Evolutionary conservation across 35 echinoderm and acorn worm genomes (phyloP).

Genomic region (Strongylocentrotus purpuratus): DNA sequence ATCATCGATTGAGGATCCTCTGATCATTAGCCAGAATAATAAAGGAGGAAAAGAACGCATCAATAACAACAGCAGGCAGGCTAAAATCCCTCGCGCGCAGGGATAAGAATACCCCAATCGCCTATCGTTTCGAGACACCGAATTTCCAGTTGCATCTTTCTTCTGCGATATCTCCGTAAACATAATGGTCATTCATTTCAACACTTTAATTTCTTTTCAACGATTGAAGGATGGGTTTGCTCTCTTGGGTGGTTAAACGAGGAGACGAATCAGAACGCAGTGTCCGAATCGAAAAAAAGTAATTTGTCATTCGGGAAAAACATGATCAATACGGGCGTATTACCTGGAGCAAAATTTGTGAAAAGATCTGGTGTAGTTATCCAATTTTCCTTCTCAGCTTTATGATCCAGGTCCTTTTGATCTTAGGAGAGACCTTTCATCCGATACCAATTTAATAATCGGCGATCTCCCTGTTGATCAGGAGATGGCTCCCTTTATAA

Average conservation of each 20-base stretch:
- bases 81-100: not conserved
- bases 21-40: conserved; percentile 17
- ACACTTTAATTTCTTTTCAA: conserved; percentile 12
- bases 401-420: not conserved
- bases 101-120: not conserved
- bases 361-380: not conserved
- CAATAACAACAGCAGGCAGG: not conserved
- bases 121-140: not conserved
- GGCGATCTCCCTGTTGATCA: not conserved
- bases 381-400: not conserved
- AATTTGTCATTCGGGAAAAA: not conserved
- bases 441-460: not conserved
- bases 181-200: conserved; percentile 11
- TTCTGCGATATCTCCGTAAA: not conserved
- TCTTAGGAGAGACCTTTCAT: not conserved
- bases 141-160: not conserved
- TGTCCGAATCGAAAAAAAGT: conserved; percentile 2
- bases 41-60: not conserved
- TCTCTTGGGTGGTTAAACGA: not conserved
- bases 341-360: not conserved
- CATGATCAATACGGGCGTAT: not conserved
- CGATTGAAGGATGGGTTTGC: not conserved
- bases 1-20: not conserved
- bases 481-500: not conserved
- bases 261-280: not conserved